Percentiles rank a stretch among this genome's conserved stretches.
These are phyloP conservation scores for Gorsachius goisagi DNA, from an alignment of 2,113 vertebrate species.

Conservation along the genomic window DNA sequence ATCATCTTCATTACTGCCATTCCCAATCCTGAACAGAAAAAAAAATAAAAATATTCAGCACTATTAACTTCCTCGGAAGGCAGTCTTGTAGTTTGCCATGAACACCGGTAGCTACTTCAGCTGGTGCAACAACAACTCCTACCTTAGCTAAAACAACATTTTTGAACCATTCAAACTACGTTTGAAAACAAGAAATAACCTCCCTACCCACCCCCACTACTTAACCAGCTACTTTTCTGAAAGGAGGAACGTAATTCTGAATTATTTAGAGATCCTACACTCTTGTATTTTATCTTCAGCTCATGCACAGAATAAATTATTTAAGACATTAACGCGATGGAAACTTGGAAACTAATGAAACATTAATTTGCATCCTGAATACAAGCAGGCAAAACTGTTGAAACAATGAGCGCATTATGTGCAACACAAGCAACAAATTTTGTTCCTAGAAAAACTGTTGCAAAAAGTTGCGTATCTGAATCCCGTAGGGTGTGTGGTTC, in stretches of 20 bases:
- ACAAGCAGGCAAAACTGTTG: constrained; percentile 30
- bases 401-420: neutral
- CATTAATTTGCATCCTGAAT: constrained; percentile 60
- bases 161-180: neutral
- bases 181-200: neutral
- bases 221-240: constrained; percentile 11
- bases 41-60: neutral
- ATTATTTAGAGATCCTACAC: constrained; percentile 49
- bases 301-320: constrained; percentile 58
- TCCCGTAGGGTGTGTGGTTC: neutral
- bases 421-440: neutral
- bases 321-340: constrained; percentile 41
- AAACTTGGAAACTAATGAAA: constrained; percentile 66
- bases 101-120: neutral
- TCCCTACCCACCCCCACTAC: neutral
- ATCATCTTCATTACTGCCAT: neutral
- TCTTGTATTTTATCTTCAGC: constrained; percentile 56
- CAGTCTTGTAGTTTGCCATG: neutral
- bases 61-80: neutral
- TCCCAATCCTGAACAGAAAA: neutral
- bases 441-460: neutral
- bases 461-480: neutral
- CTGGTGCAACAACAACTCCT: neutral
- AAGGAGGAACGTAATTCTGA: constrained; percentile 22
- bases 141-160: neutral